Percentiles rank a stretch among this genome's conserved stretches.
These are phyloP conservation scores for Caenorhabditis wallacei DNA, from an alignment of 2,888 invertebrate genomes.

Conservation along the genomic window DNA sequence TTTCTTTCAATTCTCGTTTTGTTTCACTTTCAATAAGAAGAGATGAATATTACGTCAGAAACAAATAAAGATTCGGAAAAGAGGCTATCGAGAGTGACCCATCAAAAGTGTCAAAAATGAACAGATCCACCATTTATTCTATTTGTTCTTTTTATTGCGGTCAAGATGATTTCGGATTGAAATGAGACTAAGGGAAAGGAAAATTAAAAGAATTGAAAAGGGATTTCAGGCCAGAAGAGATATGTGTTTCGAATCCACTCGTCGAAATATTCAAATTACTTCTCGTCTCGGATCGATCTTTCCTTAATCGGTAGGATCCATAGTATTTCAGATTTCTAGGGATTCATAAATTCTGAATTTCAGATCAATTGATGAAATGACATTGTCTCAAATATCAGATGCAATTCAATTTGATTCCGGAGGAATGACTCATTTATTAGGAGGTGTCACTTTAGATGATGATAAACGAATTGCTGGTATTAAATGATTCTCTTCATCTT, in stretches of 20 bases:
- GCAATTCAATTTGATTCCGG: constrained; percentile 79
- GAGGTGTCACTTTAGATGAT: constrained; percentile 79
- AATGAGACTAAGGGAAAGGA: not conserved
- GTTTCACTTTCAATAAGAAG: not conserved
- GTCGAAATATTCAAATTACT: constrained; percentile 81
- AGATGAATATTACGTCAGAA: constrained; percentile 58
- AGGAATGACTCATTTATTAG: constrained; percentile 80
- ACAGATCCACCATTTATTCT: constrained; percentile 35
- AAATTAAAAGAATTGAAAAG: not conserved
- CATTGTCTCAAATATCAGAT: constrained; percentile 78
- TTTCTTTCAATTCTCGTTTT: not conserved
- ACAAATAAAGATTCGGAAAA: constrained; percentile 29
- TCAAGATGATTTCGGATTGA: not conserved
- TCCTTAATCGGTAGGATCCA: constrained; percentile 67
- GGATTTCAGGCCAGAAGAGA: constrained; percentile 77
- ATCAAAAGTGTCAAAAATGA: constrained; percentile 67
- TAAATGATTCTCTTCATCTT: constrained; percentile 77
- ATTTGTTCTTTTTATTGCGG: constrained; percentile 28
- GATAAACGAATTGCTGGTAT: constrained; percentile 74
- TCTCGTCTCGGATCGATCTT: constrained; percentile 76
- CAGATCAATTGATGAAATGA: constrained; percentile 79
- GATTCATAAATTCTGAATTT: not conserved
- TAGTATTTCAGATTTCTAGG: not conserved
- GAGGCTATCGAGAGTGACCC: constrained; percentile 52
- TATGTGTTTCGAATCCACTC: constrained; percentile 82